Base-by-base conservation (phyloP, 2,888 invertebrate genomes). In the Sisyra nigra region DNA sequence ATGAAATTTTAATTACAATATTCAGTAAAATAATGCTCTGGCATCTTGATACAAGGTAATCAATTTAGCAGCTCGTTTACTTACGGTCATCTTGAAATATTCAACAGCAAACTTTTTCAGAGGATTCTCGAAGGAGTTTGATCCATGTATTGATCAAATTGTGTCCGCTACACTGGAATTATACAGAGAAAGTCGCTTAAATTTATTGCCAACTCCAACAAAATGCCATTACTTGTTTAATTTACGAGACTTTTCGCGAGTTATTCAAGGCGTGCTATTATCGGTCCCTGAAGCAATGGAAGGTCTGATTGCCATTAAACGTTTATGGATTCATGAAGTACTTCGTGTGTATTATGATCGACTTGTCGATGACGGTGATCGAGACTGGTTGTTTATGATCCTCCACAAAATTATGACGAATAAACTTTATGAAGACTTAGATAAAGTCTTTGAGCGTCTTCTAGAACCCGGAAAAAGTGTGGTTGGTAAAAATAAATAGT, bases 181-280 rank as follows among this genome's bases (percentile, higher is more conserved):
- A 3, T 94, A 92, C 59, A 87, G 89, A 57, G 69, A 77, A 52
- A 86, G 91, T 44, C 74, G 83, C 41, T 54, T 68, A n/a, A 80
- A 81, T 61, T 70, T 96, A 45, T 63, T 94, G 39, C 94, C 94
- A 0, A 94, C 92, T 0, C 94, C 94, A 0, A 72, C 85, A 1
- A 94, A 93, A 58, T 89, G 87, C 1, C 94, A 94, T 62, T 94
- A 96, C 59, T 73, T 92, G 6, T 96, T 96, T 62, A 94, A 94
- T 63, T 69, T 96, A 50, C 72, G 93, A 51, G 94, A 96, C 60
- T 93, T 94, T 60, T 85, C 91, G 1, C 72, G 92, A 55, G 93
- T 96, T 9, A 84, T 96, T 54, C 74, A 84, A 82, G 94, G 94
- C 7, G 84, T 94, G 0, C 63, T 94, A 5, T 61, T 94, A 2